Percentiles rank a stretch among this genome's conserved stretches.
Conservation (phyloP, 2,113 vertebrate species). For the Penelope pileata region DNA sequence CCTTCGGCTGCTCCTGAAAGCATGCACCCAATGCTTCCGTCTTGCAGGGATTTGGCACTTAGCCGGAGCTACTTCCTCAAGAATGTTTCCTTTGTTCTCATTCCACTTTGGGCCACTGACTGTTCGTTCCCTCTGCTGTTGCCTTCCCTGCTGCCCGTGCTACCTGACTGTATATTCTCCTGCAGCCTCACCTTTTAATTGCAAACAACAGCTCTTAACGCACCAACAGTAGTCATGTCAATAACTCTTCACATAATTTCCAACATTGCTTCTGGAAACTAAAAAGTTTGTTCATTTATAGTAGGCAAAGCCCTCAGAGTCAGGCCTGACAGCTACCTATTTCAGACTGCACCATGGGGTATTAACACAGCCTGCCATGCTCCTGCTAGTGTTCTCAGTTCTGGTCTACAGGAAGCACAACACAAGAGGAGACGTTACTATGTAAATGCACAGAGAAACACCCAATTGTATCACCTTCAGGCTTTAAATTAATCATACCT, state of each 20-base stretch:
- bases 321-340: neutral
- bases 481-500: neutral
- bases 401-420: neutral
- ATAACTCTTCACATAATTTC: neutral
- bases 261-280: neutral
- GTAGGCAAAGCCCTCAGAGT: neutral
- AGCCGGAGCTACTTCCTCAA: rapidly evolving
- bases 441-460: neutral
- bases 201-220: neutral
- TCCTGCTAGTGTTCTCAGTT: neutral
- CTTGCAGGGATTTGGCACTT: neutral
- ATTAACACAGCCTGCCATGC: neutral
- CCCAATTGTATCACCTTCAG: neutral
- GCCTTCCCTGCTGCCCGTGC: neutral
- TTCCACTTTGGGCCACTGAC: neutral
- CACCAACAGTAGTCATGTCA: neutral
- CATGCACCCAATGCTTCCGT: rapidly evolving
- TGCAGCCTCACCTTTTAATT: neutral
- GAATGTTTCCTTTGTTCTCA: neutral
- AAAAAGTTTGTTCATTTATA: neutral
- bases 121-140: neutral
- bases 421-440: neutral
- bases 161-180: neutral
- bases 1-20: neutral
- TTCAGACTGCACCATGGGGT: neutral